Evolutionary conservation across 1,140 invertebrate genomes (phyloP).

Genomic region (Panagrolaimus sp.): DNA sequence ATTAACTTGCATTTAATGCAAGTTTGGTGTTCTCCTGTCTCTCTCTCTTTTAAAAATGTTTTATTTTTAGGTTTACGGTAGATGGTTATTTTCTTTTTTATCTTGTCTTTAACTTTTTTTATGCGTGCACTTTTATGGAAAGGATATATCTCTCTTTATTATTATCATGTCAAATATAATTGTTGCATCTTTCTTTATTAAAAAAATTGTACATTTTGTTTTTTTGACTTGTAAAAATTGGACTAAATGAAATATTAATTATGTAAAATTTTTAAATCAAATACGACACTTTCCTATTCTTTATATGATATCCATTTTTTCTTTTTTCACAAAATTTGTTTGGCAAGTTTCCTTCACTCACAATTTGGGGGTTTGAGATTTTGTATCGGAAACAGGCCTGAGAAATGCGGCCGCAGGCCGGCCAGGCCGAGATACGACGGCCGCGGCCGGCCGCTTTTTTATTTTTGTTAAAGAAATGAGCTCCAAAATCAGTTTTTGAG

Average conservation of each 20-base stretch:
- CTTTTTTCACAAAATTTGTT: too few relatives aligned
- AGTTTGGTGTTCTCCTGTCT: background rate
- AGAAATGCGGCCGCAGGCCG: too few relatives aligned
- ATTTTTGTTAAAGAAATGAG: too few relatives aligned
- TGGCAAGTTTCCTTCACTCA: too few relatives aligned
- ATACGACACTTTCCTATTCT: too few relatives aligned
- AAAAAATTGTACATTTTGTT: constrained; percentile 11
- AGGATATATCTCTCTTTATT: background rate
- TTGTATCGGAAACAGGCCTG: too few relatives aligned
- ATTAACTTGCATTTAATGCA: background rate
- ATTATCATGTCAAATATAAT: background rate
- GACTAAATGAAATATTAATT: constrained; percentile 2
- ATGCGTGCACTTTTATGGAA: background rate
- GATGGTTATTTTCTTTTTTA: background rate
- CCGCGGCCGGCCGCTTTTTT: too few relatives aligned
- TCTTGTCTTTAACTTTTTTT: constrained; percentile 10
- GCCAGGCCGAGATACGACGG: too few relatives aligned
- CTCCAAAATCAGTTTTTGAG: too few relatives aligned
- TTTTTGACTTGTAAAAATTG: background rate
- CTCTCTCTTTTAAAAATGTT: constrained; percentile 1
- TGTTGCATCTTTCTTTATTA: background rate
- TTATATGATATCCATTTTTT: too few relatives aligned
- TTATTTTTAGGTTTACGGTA: constrained; percentile 9
- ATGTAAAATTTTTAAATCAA: too few relatives aligned
- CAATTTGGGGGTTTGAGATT: too few relatives aligned